Conservation (phyloP, 2,113 vertebrate species). For the Ceratotherium simum region DNA sequence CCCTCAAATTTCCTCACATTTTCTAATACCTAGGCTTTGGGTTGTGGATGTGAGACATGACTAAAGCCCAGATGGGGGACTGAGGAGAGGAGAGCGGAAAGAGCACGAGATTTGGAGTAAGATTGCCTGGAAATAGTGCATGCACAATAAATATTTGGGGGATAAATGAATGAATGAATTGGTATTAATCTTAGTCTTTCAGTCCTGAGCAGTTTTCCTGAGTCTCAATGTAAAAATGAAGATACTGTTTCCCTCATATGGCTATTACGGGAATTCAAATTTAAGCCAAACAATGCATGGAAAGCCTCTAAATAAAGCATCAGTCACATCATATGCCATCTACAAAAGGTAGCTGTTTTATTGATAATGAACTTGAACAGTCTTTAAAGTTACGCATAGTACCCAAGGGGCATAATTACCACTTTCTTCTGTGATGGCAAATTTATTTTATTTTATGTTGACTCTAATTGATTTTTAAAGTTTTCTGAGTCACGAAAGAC, state of each 20-base stretch:
- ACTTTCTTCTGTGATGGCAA: not conserved
- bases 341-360: not conserved
- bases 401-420: not conserved
- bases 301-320: not conserved
- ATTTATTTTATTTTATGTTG: conserved; percentile 1
- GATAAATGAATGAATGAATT: not conserved
- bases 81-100: not conserved
- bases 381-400: not conserved
- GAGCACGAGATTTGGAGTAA: not conserved
- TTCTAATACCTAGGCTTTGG: not conserved
- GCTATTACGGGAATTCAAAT: not conserved
- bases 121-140: not conserved
- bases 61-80: not conserved
- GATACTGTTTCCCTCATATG: not conserved
- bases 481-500: not conserved
- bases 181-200: not conserved
- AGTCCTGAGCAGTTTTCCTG: not conserved
- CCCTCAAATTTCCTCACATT: not conserved
- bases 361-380: not conserved
- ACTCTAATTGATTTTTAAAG: not conserved
- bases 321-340: not conserved
- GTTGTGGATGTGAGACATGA: not conserved
- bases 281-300: not conserved
- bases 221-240: not conserved
- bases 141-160: not conserved